These are phyloP conservation scores for Aspidiotus rigidus DNA, from an alignment of 2,888 invertebrate species.

Conservation along the genomic window DNA sequence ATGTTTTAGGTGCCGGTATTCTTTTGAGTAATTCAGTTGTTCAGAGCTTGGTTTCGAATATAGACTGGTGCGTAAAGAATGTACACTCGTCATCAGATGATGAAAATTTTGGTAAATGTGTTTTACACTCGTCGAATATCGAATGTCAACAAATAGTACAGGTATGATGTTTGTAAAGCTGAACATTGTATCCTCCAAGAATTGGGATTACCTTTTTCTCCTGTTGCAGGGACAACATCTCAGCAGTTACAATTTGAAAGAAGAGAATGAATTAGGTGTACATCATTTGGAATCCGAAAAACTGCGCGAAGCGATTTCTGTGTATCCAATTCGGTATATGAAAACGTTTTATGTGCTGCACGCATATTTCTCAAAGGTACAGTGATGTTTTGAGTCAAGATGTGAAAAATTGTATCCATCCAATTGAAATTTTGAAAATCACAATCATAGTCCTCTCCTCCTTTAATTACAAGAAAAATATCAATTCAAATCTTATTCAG, in stretches of 20 bases:
- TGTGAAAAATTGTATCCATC: neutral
- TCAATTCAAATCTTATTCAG: too few relatives aligned
- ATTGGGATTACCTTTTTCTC: neutral
- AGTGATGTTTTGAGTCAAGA: conserved; percentile 43
- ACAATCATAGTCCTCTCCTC: too few relatives aligned
- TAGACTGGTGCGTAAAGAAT: conserved; percentile 85
- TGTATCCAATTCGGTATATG: conserved; percentile 56
- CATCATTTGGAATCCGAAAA: conserved; percentile 37
- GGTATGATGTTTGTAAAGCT: conserved; percentile 40
- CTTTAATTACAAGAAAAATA: too few relatives aligned
- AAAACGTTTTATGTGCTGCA: conserved; percentile 60
- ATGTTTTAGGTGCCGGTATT: conserved; percentile 67
- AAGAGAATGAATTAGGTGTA: conserved; percentile 36
- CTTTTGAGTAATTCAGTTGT: conserved; percentile 79
- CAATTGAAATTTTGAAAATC: neutral
- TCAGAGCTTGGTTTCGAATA: conserved; percentile 61
- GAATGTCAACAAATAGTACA: conserved; percentile 53
- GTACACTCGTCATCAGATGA: conserved; percentile 72
- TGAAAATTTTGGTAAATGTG: conserved; percentile 80
- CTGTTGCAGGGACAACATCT: conserved; percentile 34
- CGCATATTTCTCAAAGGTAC: conserved; percentile 54
- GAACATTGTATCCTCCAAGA: neutral
- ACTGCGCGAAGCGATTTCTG: conserved; percentile 50
- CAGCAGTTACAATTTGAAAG: conserved; percentile 35
- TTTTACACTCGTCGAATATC: conserved; percentile 58